Evolutionary conservation across 1,140 invertebrate species (phyloP).

Genomic region (Metopolophium dirhodum): DNA sequence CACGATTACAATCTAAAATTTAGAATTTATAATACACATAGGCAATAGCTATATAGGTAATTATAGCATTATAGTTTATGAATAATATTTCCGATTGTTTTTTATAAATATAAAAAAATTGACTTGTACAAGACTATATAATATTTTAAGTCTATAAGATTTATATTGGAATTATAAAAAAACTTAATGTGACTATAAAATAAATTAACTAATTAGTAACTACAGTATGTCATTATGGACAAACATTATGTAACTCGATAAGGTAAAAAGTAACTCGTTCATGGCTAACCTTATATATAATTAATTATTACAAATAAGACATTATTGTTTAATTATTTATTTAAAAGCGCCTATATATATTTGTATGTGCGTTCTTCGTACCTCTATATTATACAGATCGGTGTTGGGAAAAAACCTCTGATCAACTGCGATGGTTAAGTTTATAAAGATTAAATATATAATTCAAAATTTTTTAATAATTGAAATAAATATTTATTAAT

Average conservation of each 20-base stretch:
- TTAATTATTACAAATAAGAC: no score
- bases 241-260: not conserved
- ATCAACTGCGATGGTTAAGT: not conserved
- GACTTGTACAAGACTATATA: not conserved
- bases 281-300: not conserved
- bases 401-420: not conserved
- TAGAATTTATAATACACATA: no score
- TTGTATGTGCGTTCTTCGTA: not conserved
- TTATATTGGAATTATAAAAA: not conserved
- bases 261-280: not conserved
- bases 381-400: not conserved
- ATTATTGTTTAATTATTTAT: no score
- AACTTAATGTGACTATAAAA: not conserved
- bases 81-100: not conserved
- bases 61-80: not conserved
- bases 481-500: not conserved
- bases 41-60: no score
- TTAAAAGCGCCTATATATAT: not conserved
- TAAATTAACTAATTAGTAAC: not conserved
- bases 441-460: not conserved
- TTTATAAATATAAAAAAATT: not conserved
- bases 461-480: not conserved
- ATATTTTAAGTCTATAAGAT: not conserved
- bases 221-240: not conserved
- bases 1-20: not conserved